Evolutionary conservation across 2,113 vertebrate genomes (phyloP).

Genomic region (Myrmophylax atrothorax): DNA sequence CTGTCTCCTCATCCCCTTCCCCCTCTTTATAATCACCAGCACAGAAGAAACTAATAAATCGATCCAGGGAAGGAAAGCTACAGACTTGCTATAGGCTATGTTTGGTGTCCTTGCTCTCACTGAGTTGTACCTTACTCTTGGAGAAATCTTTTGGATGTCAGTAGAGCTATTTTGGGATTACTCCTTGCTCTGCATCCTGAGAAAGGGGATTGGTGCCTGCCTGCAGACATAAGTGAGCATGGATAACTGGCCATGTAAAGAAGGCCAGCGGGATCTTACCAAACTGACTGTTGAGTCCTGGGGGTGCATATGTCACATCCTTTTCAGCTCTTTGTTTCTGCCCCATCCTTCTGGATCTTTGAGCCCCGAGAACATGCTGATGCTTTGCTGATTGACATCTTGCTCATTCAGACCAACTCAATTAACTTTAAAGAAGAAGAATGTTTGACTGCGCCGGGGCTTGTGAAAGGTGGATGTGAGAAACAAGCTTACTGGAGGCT

Average conservation of each 20-base stretch:
- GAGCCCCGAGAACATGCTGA: background rate
- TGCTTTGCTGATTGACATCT: constrained; percentile 2
- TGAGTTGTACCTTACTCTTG: background rate
- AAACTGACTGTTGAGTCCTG: background rate
- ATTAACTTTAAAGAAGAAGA: background rate
- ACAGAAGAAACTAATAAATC: constrained; percentile 56
- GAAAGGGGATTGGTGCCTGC: background rate
- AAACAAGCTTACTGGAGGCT: background rate
- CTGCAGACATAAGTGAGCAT: rapidly evolving
- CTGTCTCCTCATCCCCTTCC: background rate
- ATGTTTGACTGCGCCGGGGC: background rate
- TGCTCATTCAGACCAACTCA: background rate
- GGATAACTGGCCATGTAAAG: background rate
- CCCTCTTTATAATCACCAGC: constrained; percentile 25
- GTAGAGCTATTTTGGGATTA: background rate
- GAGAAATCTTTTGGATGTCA: background rate
- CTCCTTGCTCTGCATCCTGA: background rate
- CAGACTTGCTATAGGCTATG: background rate
- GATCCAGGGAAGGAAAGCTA: background rate
- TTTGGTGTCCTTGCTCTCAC: background rate
- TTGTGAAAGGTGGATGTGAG: background rate
- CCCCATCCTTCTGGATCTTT: background rate
- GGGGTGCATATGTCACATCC: background rate
- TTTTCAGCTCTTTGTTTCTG: background rate
- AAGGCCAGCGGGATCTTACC: background rate